These are phyloP conservation scores for Catalaphyllia jardinei DNA, from an alignment of 64 coral and sea anemone genomes.

Conservation along the genomic window DNA sequence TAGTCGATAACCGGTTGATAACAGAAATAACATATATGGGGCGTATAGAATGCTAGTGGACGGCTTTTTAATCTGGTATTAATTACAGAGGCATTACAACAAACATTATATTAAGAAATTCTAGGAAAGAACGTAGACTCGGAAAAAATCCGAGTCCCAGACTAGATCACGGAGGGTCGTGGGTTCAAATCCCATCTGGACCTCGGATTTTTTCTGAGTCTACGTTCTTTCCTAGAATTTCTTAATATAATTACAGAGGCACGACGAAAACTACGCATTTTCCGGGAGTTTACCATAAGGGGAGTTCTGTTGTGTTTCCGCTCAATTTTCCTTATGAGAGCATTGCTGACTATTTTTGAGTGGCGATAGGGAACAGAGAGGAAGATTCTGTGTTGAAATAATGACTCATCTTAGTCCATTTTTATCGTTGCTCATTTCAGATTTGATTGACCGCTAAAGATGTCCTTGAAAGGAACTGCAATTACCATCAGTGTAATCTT, in stretches of 20 bases:
- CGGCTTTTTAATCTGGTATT: background rate
- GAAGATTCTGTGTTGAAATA: too few species aligned
- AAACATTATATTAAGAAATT: too few species aligned
- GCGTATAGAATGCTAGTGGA: background rate
- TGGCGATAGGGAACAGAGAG: too few species aligned
- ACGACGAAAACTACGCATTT: background rate
- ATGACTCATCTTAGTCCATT: too few species aligned
- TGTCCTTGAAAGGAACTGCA: background rate
- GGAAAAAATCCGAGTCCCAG: too few species aligned
- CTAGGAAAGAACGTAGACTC: too few species aligned
- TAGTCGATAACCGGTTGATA: background rate
- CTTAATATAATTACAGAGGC: background rate
- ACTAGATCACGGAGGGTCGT: too few species aligned
- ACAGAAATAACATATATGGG: background rate
- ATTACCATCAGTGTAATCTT: background rate
- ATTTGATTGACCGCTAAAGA: conserved; percentile 6
- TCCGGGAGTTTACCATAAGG: too few species aligned
- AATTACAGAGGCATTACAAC: background rate
- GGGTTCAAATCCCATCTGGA: too few species aligned
- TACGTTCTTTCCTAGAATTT: too few species aligned
- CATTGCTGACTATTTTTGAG: too few species aligned
- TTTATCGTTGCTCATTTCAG: background rate
- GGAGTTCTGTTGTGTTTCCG: background rate
- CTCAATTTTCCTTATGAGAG: background rate
- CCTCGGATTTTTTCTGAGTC: too few species aligned